Evolutionary conservation across 2,888 invertebrate species (phyloP).

Genomic region (Harpagoxenus sublaevis): DNA sequence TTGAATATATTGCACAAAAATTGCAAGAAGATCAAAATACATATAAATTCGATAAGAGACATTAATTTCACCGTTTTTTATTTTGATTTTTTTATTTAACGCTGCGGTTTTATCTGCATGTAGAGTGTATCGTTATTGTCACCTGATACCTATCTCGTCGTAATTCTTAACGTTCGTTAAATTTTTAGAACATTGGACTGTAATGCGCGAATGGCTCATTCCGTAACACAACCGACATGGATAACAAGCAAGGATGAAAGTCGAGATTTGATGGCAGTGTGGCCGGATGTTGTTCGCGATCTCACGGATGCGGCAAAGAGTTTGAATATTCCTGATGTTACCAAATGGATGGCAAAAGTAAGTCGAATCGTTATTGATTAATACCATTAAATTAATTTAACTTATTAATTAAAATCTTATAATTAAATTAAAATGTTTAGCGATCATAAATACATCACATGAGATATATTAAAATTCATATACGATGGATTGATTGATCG

Average conservation of each 20-base stretch:
- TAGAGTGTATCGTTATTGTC: background rate
- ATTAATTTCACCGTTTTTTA: too few relatives aligned
- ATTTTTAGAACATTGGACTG: slow-evolving; percentile 42
- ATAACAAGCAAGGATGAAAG: slow-evolving; percentile 93
- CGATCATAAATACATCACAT: background rate
- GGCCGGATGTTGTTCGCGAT: slow-evolving; percentile 95
- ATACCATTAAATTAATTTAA: background rate
- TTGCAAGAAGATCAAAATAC: too few relatives aligned
- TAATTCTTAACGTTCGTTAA: slow-evolving; percentile 3
- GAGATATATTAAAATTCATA: background rate
- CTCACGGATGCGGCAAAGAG: slow-evolving; percentile 92
- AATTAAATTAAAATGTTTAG: background rate
- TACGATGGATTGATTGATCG: background rate
- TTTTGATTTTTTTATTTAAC: too few relatives aligned
- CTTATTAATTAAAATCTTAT: background rate
- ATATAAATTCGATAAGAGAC: too few relatives aligned
- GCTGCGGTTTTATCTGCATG: too few relatives aligned
- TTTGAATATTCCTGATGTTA: slow-evolving; percentile 92
- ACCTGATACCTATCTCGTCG: background rate
- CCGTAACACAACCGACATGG: slow-evolving; percentile 86
- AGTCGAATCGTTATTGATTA: background rate
- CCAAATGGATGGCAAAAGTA: slow-evolving; percentile 94
- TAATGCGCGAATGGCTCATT: slow-evolving; percentile 72
- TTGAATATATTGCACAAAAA: too few relatives aligned
- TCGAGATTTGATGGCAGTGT: slow-evolving; percentile 95